Conservation (phyloP, 2,797 vertebrate species). For the Danio jaintianensis region DNA sequence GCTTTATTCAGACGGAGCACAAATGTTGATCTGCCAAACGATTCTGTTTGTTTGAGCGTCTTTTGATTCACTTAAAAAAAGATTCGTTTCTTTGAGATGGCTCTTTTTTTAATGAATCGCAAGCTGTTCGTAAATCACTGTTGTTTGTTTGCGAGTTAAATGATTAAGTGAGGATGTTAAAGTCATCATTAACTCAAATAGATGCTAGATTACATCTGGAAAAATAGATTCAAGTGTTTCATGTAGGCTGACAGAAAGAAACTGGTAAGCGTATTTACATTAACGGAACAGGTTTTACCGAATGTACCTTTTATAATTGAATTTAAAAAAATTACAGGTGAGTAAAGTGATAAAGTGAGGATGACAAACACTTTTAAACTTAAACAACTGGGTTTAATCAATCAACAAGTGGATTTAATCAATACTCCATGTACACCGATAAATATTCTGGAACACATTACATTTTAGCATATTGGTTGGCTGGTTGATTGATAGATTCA, state of each 20-base stretch:
- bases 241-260: background rate
- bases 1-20: constrained; percentile 51
- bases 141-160: constrained; percentile 12
- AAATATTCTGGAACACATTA: too few species aligned
- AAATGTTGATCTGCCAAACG: constrained; percentile 28
- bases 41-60: constrained; percentile 22
- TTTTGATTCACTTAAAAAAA: constrained; percentile 18
- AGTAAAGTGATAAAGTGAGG: too few species aligned
- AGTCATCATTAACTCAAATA: constrained; percentile 3
- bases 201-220: background rate
- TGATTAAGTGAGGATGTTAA: constrained; percentile 23
- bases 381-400: too few species aligned
- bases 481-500: too few species aligned
- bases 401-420: too few species aligned
- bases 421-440: too few species aligned
- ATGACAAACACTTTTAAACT: too few species aligned
- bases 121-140: constrained; percentile 10
- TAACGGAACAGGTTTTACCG: background rate
- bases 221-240: background rate
- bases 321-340: too few species aligned
- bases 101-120: background rate
- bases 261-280: background rate
- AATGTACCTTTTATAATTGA: too few species aligned
- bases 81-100: background rate
- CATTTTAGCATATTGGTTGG: too few species aligned